These are phyloP conservation scores for Naso thynnoides DNA, from an alignment of 2,797 vertebrate species.

Conservation along the genomic window DNA sequence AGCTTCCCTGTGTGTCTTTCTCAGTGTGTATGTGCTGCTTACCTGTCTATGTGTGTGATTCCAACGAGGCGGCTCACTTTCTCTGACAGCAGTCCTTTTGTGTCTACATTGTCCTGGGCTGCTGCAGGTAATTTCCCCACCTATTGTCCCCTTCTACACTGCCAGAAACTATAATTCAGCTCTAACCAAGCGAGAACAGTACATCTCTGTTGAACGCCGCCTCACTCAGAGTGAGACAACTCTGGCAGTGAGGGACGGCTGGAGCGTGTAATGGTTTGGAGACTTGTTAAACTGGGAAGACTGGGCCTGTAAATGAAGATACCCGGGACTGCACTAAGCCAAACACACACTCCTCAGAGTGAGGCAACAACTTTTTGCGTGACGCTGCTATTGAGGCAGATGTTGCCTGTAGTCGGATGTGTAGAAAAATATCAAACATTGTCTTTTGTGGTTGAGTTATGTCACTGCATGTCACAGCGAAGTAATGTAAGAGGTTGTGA, in stretches of 20 bases:
- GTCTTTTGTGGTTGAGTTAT: constrained; percentile 43
- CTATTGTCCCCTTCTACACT: constrained; percentile 54
- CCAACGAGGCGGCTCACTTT: constrained; percentile 28
- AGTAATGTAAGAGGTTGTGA: constrained; percentile 50
- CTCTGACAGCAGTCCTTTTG: constrained; percentile 49
- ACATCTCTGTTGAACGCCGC: constrained; percentile 24
- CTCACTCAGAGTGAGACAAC: constrained; percentile 26
- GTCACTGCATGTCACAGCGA: constrained; percentile 22
- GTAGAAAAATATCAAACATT: constrained; percentile 22
- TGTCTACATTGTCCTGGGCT: constrained; percentile 56
- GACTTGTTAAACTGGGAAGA: constrained; percentile 44
- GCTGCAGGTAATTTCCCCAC: constrained; percentile 62
- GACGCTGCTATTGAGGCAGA: neutral
- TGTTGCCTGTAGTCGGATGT: constrained; percentile 11
- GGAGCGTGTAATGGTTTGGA: constrained; percentile 41
- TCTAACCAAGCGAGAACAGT: constrained; percentile 60
- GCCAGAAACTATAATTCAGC: constrained; percentile 54
- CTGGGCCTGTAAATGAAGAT: constrained; percentile 28
- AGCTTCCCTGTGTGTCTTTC: neutral
- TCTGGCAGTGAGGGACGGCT: constrained; percentile 31
- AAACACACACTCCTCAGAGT: constrained; percentile 4
- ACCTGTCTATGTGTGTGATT: constrained; percentile 13
- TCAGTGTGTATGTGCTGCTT: neutral
- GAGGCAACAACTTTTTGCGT: neutral
- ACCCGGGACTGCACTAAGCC: neutral